Conservation (phyloP, 2,797 vertebrate species). For the Lacerta agilis region DNA sequence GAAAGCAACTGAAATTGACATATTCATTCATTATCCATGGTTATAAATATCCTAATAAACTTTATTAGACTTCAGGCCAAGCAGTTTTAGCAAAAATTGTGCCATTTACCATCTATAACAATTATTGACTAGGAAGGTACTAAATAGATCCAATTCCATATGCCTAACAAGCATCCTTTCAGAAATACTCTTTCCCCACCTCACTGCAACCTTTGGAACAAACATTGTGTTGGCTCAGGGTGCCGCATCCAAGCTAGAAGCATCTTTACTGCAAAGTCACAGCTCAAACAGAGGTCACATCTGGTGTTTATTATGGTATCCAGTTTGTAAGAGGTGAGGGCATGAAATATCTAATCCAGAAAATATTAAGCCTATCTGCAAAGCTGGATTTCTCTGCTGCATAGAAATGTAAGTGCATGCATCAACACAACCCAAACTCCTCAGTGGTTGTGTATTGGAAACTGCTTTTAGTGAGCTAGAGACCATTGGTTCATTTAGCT, state of each 20-base stretch:
- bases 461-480: too few relatives aligned
- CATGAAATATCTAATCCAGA: neutral
- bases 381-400: neutral
- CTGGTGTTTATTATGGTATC: constrained; percentile 37
- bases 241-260: neutral
- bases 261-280: constrained; percentile 2
- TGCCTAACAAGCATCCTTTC: too few relatives aligned
- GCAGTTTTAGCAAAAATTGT: neutral
- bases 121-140: neutral
- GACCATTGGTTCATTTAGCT: too few relatives aligned
- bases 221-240: neutral
- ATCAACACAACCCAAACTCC: neutral
- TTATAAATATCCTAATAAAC: neutral
- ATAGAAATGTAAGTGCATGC: neutral
- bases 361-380: neutral
- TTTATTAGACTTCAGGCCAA: neutral
- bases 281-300: constrained; percentile 31
- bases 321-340: constrained; percentile 26
- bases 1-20: too few relatives aligned
- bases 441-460: neutral
- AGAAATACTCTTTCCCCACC: neutral
- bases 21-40: too few relatives aligned
- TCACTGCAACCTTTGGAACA: neutral
- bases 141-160: neutral
- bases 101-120: neutral